Conservation (phyloP, 2,797 vertebrate species). For the Acestrorhynchus altus region DNA sequence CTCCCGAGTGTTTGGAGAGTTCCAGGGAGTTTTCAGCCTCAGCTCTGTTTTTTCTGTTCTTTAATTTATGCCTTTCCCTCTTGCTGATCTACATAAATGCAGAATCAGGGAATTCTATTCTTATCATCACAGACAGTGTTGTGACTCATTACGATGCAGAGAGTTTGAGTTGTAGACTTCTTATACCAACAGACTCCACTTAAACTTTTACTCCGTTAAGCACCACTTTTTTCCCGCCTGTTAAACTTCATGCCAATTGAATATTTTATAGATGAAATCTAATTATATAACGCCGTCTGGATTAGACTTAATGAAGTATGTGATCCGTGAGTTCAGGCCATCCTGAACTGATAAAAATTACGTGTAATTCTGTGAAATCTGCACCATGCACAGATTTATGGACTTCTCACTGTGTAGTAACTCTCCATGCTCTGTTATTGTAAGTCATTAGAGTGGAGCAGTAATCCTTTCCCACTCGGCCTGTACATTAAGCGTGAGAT, state of each 20-base stretch:
- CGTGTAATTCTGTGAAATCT: slow-evolving; percentile 43
- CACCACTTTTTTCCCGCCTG: slow-evolving; percentile 34
- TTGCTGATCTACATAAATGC: slow-evolving; percentile 53
- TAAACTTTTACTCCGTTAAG: slow-evolving; percentile 40
- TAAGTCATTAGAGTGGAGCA: slow-evolving; percentile 78
- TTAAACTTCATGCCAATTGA: slow-evolving; percentile 49
- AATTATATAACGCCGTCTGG: slow-evolving; percentile 37
- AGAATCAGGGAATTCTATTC: slow-evolving; percentile 54
- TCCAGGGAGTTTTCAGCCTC: slow-evolving; percentile 18
- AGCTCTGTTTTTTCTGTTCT: slow-evolving; percentile 24
- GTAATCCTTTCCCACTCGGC: slow-evolving; percentile 76
- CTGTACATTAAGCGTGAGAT: slow-evolving; percentile 80
- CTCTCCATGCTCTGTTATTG: slow-evolving; percentile 63
- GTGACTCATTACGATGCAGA: slow-evolving; percentile 52
- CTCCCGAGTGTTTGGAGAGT: slow-evolving; percentile 23
- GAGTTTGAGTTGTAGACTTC: slow-evolving; percentile 47
- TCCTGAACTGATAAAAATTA: slow-evolving; percentile 48
- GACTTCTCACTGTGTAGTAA: slow-evolving; percentile 56
- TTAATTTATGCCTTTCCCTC: slow-evolving; percentile 49
- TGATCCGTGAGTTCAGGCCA: slow-evolving; percentile 35
- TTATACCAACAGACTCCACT: slow-evolving; percentile 40
- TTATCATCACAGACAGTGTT: slow-evolving; percentile 51
- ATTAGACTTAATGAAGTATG: slow-evolving; percentile 50
- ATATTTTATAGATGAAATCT: slow-evolving; percentile 20
- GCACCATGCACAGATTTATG: slow-evolving; percentile 55